These are phyloP conservation scores for Oreochromis mossambicus DNA, from an alignment of 2,797 vertebrate species.

Conservation along the genomic window DNA sequence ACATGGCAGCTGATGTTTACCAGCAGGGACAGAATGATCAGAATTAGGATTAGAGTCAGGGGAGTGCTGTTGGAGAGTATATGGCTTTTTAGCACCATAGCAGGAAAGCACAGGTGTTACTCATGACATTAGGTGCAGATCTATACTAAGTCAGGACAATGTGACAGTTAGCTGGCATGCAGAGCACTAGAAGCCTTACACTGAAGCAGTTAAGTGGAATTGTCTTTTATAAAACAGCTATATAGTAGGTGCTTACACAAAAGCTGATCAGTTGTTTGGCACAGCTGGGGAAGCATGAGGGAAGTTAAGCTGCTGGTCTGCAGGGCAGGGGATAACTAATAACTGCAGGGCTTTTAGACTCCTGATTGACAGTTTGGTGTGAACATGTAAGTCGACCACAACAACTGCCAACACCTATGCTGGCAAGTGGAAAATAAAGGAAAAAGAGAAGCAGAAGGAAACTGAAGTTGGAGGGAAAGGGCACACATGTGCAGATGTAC, in stretches of 20 bases:
- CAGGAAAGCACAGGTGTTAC: neutral
- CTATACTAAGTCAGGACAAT: neutral
- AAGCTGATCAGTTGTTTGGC: neutral
- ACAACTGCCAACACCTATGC: neutral
- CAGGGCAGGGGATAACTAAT: neutral
- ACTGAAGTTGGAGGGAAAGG: neutral
- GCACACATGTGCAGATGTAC: neutral
- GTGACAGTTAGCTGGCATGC: neutral
- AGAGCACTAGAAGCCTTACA: neutral
- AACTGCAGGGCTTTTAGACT: neutral
- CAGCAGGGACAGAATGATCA: neutral
- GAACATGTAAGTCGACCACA: neutral
- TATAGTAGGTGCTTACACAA: neutral
- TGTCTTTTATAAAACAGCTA: neutral
- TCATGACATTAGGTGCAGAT: neutral
- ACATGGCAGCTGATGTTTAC: neutral
- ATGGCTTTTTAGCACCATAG: neutral
- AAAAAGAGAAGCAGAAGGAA: neutral
- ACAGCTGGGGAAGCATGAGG: neutral
- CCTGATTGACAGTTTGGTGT: neutral
- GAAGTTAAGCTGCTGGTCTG: neutral
- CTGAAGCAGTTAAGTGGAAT: neutral
- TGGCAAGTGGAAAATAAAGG: neutral
- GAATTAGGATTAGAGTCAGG: neutral
- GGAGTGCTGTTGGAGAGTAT: neutral